Percentiles rank a stretch among this genome's conserved stretches.
phyloP scores from a whole-genome alignment of 1,140 invertebrate species.

The Papilio dardanus region DNA sequence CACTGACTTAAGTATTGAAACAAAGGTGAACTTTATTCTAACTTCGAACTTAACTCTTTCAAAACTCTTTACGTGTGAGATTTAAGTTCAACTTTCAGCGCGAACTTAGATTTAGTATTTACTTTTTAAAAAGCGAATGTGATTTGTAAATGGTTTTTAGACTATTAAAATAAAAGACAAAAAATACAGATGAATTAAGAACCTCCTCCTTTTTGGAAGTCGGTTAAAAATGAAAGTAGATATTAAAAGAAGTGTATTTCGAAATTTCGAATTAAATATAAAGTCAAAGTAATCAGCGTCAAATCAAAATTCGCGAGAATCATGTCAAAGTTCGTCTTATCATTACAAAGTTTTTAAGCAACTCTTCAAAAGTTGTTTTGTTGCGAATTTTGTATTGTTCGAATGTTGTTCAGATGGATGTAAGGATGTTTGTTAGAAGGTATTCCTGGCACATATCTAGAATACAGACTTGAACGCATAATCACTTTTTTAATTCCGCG shows the following conservation, averaged over 20 bases:
- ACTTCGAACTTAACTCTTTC: neutral
- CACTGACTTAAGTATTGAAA: neutral
- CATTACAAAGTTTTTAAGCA: neutral
- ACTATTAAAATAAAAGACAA: neutral
- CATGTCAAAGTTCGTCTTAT: neutral
- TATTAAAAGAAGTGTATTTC: no score
- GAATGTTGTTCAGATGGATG: no score
- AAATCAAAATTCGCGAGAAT: neutral
- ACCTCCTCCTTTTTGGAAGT: no score
- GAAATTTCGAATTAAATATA: neutral
- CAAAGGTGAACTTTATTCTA: neutral
- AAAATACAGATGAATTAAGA: neutral
- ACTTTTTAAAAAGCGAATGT: neutral
- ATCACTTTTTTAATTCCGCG: no score
- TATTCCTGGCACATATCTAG: no score
- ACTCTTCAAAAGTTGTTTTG: neutral
- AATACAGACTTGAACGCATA: no score
- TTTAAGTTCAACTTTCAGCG: neutral
- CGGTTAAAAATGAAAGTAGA: no score
- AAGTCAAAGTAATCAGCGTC: neutral
- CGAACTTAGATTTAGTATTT: neutral
- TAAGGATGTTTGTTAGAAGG: no score
- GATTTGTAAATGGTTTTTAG: neutral
- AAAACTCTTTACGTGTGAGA: conserved; percentile 4
- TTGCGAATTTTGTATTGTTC: no score